phyloP scores from a whole-genome alignment of 1,140 invertebrate genomes.

The Battus philenor region DNA sequence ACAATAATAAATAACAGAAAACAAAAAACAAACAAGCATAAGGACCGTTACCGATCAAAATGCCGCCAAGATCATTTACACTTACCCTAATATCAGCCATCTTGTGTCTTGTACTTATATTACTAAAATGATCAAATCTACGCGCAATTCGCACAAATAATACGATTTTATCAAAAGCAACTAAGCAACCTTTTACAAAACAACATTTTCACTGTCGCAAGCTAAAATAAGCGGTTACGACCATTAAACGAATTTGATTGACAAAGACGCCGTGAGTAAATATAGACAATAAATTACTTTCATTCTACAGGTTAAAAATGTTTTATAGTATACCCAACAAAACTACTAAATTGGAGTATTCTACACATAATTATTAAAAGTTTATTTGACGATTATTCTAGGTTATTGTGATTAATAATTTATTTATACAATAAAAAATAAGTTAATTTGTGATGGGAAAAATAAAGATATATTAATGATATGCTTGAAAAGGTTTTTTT shows the following conservation, averaged over 20 bases:
- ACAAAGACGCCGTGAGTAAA: conserved; percentile 38
- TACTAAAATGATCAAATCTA: conserved; percentile 57
- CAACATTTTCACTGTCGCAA: conserved; percentile 50
- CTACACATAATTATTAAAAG: no score
- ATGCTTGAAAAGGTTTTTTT: no score
- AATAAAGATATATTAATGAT: no score
- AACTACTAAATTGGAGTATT: no score
- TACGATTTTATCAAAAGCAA: conserved; percentile 37
- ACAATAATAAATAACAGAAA: conserved; percentile 17
- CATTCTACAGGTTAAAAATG: no score
- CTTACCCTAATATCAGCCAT: conserved; percentile 74
- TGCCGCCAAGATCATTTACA: conserved; percentile 53
- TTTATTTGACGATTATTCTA: no score
- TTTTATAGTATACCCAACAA: no score
- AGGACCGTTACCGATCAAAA: conserved; percentile 67
- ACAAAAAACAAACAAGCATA: conserved; percentile 40
- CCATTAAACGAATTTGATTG: conserved; percentile 47
- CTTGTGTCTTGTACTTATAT: conserved; percentile 49
- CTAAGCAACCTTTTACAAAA: conserved; percentile 37
- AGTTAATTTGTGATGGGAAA: no score
- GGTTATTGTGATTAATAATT: no score
- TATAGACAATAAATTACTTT: conserved; percentile 5
- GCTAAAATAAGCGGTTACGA: conserved; percentile 37
- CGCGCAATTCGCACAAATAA: conserved; percentile 38
- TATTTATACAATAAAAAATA: no score